These are phyloP conservation scores for Zapus hudsonius DNA, from an alignment of 2,113 vertebrate genomes.

Conservation along the genomic window DNA sequence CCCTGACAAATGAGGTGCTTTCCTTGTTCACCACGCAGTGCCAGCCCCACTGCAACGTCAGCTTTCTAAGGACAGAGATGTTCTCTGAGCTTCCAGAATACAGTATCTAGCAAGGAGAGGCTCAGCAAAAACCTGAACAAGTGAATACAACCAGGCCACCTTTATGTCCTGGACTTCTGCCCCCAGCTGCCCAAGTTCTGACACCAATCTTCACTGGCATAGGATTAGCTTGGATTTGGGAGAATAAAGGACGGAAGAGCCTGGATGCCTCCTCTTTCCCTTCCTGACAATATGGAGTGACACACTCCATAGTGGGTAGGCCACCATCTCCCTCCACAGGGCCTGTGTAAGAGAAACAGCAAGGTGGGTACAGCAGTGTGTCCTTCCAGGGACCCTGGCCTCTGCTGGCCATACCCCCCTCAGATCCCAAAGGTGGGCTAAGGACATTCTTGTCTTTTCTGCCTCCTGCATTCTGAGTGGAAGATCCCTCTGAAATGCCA, in stretches of 20 bases:
- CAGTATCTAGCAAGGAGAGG: not conserved
- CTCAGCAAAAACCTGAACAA: not conserved
- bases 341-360: not conserved
- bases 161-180: not conserved
- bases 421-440: not conserved
- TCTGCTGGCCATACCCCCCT: not conserved
- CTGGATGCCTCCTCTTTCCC: not conserved
- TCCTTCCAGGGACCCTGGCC: not conserved
- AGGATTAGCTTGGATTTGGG: not conserved
- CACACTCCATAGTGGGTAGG: not conserved
- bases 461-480: not conserved
- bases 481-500: not conserved
- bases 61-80: not conserved
- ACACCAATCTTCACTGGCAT: not conserved
- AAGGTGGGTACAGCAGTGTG: too few relatives aligned
- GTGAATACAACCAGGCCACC: not conserved
- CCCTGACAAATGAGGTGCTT: not conserved
- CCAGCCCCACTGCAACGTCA: not conserved
- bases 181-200: not conserved
- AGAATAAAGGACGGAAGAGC: not conserved
- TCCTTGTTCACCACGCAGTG: not conserved
- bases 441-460: not conserved
- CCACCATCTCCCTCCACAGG: not conserved
- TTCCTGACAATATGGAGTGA: not conserved
- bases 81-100: not conserved